Evolutionary conservation across 1,140 invertebrate species (phyloP), one percentile per base, ranked within the genome.

Genomic region (Anastatus disparis): DNA sequence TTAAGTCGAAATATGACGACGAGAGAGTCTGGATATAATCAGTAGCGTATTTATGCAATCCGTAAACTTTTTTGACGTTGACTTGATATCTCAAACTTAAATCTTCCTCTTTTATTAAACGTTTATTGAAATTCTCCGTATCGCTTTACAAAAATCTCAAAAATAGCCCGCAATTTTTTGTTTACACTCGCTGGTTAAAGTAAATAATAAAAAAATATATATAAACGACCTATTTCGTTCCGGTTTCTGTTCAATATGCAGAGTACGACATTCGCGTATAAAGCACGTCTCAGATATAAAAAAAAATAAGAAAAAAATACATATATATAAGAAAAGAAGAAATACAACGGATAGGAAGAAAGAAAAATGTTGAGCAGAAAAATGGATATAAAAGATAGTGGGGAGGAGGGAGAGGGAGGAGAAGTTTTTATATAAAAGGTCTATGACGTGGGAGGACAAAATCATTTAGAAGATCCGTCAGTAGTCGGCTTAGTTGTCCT

Each of bases 401-500:
- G 40, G 29, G 26, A 46, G 31, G 13, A 46, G 12, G 17, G 40
- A 31, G 35, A 15, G n/a, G 27, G 24, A 22, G 44, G 31, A 50
- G 27, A n/a, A 27, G n/a, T 42, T 53, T 53, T 67, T 62, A 69
- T 69, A 59, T 44, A 63, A 59, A 35, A 64, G n/a, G 17, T 12
- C n/a, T 48, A 46, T 44, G 40, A 71, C 52, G 63, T 46, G 44
- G 42, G 52, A 73, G 53, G 66, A 69, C 62, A 63, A 55, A 65
- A 70, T 58, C 65, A 53, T 58, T 73, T 69, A 44, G 26, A 50
- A 61, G 59, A 68, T 67, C 70, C 63, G 52, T 61, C 61, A 58
- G 50, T 44, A 26, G 35, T 12, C 8, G 24, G 22, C 44, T n/a
- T n/a, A n/a, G n/a, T n/a, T 68, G 56, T 70, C 65, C 66, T 73